These are phyloP conservation scores for Diglossa cyanea DNA, from an alignment of 2,797 vertebrate genomes.

Conservation along the genomic window DNA sequence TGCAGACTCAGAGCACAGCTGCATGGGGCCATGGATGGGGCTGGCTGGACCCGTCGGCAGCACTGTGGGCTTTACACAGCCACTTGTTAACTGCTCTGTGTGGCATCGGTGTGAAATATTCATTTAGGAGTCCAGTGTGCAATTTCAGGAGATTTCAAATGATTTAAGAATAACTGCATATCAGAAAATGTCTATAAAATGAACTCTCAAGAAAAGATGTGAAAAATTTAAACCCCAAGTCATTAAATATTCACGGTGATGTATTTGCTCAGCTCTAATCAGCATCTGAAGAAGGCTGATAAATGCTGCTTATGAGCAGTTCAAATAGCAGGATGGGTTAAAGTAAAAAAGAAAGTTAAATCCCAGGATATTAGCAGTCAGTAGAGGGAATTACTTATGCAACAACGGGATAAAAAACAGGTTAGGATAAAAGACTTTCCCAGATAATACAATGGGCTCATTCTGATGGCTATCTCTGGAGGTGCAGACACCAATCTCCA, in stretches of 20 bases:
- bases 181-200: not conserved
- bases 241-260: not conserved
- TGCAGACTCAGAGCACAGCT: not conserved
- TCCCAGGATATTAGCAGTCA: not conserved
- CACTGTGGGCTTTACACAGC: not conserved
- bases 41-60: accelerated
- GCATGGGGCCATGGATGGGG: not conserved
- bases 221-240: not conserved
- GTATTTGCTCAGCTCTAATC: constrained; percentile 13
- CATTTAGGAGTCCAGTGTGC: not conserved
- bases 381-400: not conserved
- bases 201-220: not conserved
- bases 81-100: not conserved
- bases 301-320: not conserved
- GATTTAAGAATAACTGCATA: not conserved
- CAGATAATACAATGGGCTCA: not conserved
- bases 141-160: not conserved
- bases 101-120: not conserved
- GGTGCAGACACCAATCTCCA: not conserved
- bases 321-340: not conserved
- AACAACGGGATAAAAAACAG: not conserved
- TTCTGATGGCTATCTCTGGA: not conserved
- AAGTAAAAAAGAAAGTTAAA: not conserved
- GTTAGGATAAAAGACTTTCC: not conserved
- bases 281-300: not conserved